Conservation (phyloP, 2,113 vertebrate species). For the Malurus elegans region DNA sequence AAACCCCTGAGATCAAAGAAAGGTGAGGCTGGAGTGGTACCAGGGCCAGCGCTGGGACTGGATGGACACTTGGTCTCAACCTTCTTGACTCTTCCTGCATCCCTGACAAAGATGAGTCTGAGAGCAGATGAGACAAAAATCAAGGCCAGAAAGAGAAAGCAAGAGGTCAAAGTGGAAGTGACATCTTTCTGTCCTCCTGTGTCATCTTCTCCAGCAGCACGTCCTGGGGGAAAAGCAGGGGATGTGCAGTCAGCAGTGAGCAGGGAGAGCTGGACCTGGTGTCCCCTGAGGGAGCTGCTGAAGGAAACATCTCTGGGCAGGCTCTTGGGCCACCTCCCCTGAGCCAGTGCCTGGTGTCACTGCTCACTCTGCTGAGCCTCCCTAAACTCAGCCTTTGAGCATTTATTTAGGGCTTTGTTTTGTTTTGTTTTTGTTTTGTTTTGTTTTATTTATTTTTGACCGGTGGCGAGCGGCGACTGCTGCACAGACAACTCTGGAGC, state of each 20-base stretch:
- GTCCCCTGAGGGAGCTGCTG: neutral
- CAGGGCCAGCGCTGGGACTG: fast-evolving
- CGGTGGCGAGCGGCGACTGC: neutral
- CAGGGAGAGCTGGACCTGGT: neutral
- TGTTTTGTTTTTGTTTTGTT: neutral
- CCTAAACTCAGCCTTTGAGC: neutral
- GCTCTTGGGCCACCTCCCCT: neutral
- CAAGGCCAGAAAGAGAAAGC: neutral
- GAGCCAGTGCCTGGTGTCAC: neutral
- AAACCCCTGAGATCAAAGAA: neutral
- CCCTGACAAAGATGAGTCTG: neutral
- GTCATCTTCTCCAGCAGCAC: neutral
- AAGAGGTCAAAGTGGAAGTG: neutral
- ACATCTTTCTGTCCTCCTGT: neutral
- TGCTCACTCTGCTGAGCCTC: neutral
- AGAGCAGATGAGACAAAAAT: neutral
- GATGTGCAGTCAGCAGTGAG: neutral
- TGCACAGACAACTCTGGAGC: neutral
- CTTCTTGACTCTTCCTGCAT: neutral
- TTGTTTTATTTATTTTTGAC: neutral
- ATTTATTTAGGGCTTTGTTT: neutral
- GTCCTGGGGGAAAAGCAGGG: neutral
- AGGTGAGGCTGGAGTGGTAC: neutral
- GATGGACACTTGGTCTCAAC: neutral
- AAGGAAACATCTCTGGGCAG: neutral